Conservation (phyloP, 2,888 invertebrate genomes). For the Teinopalpus imperialis region DNA sequence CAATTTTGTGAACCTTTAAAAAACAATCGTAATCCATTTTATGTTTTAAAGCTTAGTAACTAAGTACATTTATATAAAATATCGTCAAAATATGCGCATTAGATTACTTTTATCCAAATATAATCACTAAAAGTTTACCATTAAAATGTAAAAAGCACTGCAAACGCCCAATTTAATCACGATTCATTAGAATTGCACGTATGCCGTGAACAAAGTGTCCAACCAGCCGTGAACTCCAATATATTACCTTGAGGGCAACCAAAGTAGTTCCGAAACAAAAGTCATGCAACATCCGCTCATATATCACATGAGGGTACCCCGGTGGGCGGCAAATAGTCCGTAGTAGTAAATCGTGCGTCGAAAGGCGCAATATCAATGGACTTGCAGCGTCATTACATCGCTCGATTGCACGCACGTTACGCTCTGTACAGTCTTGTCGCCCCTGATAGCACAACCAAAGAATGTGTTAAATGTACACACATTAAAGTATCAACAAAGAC, state of each 20-base stretch:
- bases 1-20: too few species aligned
- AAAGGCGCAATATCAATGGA: constrained; percentile 67
- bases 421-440: constrained; percentile 1
- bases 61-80: too few species aligned
- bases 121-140: too few species aligned
- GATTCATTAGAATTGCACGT: constrained; percentile 3
- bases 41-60: too few species aligned
- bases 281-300: constrained; percentile 38
- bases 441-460: background rate
- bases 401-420: constrained; percentile 58
- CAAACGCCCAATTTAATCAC: background rate
- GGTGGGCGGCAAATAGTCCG: constrained; percentile 72
- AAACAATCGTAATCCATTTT: too few species aligned
- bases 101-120: too few species aligned
- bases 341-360: constrained; percentile 74
- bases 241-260: constrained; percentile 31
- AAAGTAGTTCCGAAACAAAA: constrained; percentile 37
- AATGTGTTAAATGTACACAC: background rate
- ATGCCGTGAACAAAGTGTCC: constrained; percentile 3
- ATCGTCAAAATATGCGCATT: too few species aligned
- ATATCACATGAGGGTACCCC: constrained; percentile 46
- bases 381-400: constrained; percentile 63
- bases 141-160: too few species aligned
- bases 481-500: background rate
- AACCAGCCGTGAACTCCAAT: constrained; percentile 18